Evolutionary conservation across 2,888 invertebrate species (phyloP).

Genomic region (Phaedon cochleariae): DNA sequence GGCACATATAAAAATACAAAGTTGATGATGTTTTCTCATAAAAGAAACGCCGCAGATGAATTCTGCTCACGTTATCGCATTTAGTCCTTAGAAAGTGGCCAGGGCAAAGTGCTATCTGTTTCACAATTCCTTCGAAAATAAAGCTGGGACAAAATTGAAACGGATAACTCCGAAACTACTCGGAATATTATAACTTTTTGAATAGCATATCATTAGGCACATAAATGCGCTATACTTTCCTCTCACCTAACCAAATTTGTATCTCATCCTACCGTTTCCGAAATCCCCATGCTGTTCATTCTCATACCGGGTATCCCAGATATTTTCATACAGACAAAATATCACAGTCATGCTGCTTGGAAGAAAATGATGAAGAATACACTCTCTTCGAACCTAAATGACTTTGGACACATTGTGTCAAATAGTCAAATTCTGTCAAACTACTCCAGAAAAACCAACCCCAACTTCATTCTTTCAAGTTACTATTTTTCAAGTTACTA

Average conservation of each 20-base stretch:
- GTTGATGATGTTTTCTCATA: background rate
- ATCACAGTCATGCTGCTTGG: no score
- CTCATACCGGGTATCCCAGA: background rate
- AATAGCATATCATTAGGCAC: background rate
- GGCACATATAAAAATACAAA: slow-evolving; percentile 2
- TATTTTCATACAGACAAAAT: no score
- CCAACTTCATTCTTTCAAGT: no score
- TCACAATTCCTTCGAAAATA: background rate
- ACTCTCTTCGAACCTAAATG: no score
- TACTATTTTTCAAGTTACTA: no score
- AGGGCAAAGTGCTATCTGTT: background rate
- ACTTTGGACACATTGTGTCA: no score
- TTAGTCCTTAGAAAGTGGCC: background rate
- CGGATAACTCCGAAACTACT: background rate
- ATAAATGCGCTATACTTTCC: background rate
- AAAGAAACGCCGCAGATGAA: background rate
- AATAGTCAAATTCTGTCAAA: no score
- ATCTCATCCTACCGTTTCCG: background rate
- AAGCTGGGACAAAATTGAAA: background rate
- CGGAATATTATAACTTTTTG: background rate
- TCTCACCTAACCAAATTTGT: background rate
- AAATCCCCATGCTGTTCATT: background rate
- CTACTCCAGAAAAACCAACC: no score
- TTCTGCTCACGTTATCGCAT: background rate
- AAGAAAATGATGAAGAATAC: no score